Evolutionary conservation across 1,140 invertebrate genomes (phyloP).

Genomic region (Caenorhabditis latens): DNA sequence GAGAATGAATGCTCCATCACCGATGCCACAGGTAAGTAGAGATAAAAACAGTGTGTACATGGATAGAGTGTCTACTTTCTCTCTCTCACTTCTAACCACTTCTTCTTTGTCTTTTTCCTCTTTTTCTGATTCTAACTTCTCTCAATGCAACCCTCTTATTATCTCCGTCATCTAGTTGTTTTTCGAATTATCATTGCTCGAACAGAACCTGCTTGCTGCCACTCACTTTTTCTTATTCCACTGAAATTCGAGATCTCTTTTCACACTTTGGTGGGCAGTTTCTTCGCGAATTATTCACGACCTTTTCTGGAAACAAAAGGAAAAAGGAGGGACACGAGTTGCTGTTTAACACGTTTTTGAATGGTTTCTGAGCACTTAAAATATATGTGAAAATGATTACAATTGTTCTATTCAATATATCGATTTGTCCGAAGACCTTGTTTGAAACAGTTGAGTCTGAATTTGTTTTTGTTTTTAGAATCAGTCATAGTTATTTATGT

Average conservation of each 20-base stretch:
- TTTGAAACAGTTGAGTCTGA: neutral
- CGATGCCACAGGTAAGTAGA: slow-evolving; percentile 32
- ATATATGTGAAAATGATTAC: neutral
- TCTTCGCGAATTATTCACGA: slow-evolving; percentile 1
- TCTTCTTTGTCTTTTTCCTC: slow-evolving; percentile 1
- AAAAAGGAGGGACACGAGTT: neutral
- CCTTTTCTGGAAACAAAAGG: neutral
- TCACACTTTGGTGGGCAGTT: neutral
- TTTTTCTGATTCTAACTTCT: slow-evolving; percentile 17
- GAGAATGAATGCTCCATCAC: slow-evolving; percentile 46
- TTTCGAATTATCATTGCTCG: neutral
- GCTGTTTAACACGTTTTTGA: slow-evolving; percentile 27
- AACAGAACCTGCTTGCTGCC: slow-evolving; percentile 5
- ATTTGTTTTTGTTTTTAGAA: neutral
- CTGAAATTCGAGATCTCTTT: slow-evolving; percentile 5
- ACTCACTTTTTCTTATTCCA: neutral
- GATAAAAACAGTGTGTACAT: slow-evolving; percentile 18
- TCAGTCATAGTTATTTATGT: too few relatives aligned
- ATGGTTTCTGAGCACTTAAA: slow-evolving; percentile 26
- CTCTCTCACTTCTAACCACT: neutral
- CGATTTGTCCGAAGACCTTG: neutral
- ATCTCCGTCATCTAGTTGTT: neutral
- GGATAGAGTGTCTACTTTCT: slow-evolving; percentile 16
- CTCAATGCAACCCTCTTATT: neutral
- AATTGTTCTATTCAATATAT: neutral